Percentiles rank a stretch among this genome's conserved stretches.
Conservation (phyloP, 2,113 vertebrate species). For the Phalacrocorax aristotelis region DNA sequence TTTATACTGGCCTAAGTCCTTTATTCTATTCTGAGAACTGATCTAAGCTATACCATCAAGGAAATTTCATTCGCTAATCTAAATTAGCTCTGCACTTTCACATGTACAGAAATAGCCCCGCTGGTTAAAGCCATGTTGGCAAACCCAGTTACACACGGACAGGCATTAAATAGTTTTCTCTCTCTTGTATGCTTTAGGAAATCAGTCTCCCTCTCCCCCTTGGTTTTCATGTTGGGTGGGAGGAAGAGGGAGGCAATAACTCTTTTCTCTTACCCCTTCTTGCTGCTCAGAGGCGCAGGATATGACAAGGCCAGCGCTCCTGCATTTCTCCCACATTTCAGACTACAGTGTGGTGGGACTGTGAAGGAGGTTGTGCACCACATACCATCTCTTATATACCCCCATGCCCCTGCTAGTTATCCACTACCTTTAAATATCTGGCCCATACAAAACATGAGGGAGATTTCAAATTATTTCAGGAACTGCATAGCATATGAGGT, state of each 20-base stretch:
- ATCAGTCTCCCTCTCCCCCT: not conserved
- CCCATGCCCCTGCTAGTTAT: not conserved
- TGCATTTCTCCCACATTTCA: not conserved
- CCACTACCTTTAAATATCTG: not conserved
- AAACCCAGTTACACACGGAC: not conserved
- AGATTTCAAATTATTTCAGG: not conserved
- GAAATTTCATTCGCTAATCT: not conserved
- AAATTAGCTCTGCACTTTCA: not conserved
- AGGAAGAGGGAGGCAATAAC: not conserved
- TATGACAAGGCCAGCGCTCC: not conserved
- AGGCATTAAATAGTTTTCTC: not conserved
- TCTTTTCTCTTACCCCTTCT: not conserved
- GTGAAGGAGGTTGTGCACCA: not conserved
- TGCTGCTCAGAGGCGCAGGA: not conserved
- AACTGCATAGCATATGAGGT: not conserved
- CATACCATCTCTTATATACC: not conserved
- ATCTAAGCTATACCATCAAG: not conserved
- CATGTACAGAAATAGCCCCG: not conserved
- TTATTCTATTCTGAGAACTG: slow-evolving; percentile 15
- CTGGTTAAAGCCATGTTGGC: not conserved
- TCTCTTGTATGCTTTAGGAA: not conserved
- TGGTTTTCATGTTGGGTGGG: not conserved
- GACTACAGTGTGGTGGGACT: not conserved
- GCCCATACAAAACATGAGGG: not conserved
- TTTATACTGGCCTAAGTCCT: not conserved